These are phyloP conservation scores for Acanthis flammea DNA, from an alignment of 2,797 vertebrate species.

Conservation along the genomic window DNA sequence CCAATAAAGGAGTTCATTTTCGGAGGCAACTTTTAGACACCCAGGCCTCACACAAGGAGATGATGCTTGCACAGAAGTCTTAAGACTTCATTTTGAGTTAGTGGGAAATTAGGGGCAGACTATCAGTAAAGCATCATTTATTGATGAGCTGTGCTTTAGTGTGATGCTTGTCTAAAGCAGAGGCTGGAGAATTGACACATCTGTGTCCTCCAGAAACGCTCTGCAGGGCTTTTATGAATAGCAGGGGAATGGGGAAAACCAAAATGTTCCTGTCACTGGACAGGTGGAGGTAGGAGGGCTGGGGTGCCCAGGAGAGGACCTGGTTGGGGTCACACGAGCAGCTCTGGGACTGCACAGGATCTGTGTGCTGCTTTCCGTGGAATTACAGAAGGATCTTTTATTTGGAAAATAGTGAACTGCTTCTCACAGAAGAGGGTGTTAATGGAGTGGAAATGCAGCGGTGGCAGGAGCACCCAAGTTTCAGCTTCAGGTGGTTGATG, in stretches of 20 bases:
- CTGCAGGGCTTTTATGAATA: background rate
- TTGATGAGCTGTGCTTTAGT: background rate
- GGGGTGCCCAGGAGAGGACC: too few species aligned
- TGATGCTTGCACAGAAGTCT: background rate
- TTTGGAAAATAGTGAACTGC: background rate
- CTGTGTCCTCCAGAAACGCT: rapidly evolving
- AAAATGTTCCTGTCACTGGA: rapidly evolving
- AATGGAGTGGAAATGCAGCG: background rate
- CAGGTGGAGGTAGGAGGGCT: background rate
- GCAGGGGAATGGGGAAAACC: rapidly evolving
- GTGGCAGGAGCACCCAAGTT: rapidly evolving
- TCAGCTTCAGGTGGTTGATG: background rate
- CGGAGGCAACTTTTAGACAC: rapidly evolving
- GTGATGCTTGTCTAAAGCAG: background rate
- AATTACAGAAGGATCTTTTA: background rate
- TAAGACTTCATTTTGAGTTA: background rate
- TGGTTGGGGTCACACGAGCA: rapidly evolving
- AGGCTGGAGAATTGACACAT: rapidly evolving
- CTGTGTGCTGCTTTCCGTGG: rapidly evolving
- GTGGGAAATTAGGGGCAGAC: background rate
- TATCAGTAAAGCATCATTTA: background rate
- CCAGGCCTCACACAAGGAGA: background rate
- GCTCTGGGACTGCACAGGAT: too few species aligned
- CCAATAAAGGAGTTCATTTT: background rate
- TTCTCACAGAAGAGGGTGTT: background rate